phyloP scores from a whole-genome alignment of 2,113 vertebrate genomes.

The Hydropotes inermis region DNA sequence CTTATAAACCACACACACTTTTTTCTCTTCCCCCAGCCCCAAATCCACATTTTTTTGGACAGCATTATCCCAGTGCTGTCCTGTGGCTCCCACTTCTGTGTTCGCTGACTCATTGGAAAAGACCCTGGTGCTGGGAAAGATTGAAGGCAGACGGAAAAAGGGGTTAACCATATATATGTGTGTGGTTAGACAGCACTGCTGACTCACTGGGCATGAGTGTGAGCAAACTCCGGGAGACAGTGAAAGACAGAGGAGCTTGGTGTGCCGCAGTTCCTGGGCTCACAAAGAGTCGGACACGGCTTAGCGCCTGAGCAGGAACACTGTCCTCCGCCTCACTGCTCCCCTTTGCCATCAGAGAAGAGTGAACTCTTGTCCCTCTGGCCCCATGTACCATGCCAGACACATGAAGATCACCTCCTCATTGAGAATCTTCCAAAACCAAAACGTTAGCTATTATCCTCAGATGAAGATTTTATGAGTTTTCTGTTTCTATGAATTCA shows the following conservation, averaged over 20 bases:
- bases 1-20: accelerated
- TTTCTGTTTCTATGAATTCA: not conserved
- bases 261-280: not conserved
- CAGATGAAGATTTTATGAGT: not conserved
- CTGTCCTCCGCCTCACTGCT: not conserved
- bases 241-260: not conserved
- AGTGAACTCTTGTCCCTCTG: no score
- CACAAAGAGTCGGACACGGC: not conserved
- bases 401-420: not conserved
- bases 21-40: not conserved
- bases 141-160: not conserved
- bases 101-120: not conserved
- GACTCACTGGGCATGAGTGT: not conserved
- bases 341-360: accelerated
- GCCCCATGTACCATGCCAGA: accelerated
- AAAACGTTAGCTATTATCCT: not conserved
- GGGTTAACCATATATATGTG: not conserved
- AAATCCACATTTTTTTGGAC: not conserved
- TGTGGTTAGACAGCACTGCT: not conserved
- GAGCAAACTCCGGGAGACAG: not conserved
- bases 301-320: not conserved
- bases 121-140: not conserved
- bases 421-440: not conserved
- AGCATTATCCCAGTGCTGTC: no score
- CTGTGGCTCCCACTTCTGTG: not conserved